Base-by-base conservation (phyloP, 2,113 vertebrate species). In the Uria aalge region DNA sequence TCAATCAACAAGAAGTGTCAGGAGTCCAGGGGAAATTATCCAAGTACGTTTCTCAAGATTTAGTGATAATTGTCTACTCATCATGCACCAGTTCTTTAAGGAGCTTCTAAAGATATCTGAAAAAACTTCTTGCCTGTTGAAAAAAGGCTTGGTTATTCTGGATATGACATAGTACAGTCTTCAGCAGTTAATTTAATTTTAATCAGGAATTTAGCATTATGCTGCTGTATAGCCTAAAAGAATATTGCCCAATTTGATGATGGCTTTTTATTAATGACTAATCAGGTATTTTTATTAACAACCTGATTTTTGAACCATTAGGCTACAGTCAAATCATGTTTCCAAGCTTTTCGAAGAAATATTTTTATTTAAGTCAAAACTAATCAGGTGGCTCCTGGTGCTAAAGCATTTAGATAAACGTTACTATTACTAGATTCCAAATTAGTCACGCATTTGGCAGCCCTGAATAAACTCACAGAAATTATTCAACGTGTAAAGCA, bases 1-100 rank as follows among this genome's bases (percentile, higher is more conserved):
- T 96, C 95, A 96, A 96, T 96, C 93, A 96, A 88, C 77, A 93
- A 93, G 74, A 95, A 92, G 64, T 94, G 90, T 90, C 64, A 90
- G 78, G 78, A 93, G 64, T 93, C 90, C 81, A 82, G 57, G 77
- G 68, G 55, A 96, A 96, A 95, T 84, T 94, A 95, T 80, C 67
- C 88, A 88, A 92, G 77, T 60, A 43, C 53, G 32, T 94, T 97
- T 94, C 87, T 96, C 71, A 75, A 92, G 84, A 78, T 88, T 91
- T 81, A 76, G 77, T 75, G 90, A 95, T 97, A 97, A 96, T 96
- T 96, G 86, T 91, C 86, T 94, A 24, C 36, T 91, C 75, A 78
- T 96, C 64, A 27, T 86, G 67, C 64, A 80, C 29, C 68, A 66
- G 36, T 90, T 96, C 71, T 96, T 96, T 90, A 78, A 90, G 75